Conservation (phyloP, 2,113 vertebrate genomes). For the Engraulis encrasicolus region DNA sequence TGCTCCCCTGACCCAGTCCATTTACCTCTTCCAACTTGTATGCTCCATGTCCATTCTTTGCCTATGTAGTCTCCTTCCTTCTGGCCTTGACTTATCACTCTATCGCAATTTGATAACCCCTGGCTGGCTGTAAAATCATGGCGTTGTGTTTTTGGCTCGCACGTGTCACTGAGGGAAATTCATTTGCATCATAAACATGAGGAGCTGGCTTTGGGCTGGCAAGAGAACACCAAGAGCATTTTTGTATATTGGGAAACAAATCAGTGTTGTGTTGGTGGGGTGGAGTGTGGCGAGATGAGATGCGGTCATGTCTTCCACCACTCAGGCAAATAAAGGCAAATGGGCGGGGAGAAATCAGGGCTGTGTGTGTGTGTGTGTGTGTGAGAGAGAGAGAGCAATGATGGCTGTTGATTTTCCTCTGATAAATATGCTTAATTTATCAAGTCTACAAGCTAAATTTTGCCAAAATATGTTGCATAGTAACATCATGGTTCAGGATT, state of each 20-base stretch:
- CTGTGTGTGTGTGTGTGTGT: neutral
- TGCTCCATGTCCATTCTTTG: neutral
- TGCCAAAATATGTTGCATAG: conserved; percentile 21
- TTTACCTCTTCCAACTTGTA: neutral
- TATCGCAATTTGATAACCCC: neutral
- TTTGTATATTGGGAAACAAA: neutral
- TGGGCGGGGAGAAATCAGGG: conserved; percentile 34
- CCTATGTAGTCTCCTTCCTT: neutral
- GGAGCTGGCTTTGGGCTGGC: neutral
- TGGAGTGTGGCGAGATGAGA: neutral
- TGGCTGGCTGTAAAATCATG: neutral
- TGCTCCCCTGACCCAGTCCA: too few relatives aligned
- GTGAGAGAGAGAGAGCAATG: too few relatives aligned
- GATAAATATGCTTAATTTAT: conserved; percentile 41
- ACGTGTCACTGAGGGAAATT: neutral
- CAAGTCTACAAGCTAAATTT: too few relatives aligned
- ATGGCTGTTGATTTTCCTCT: neutral
- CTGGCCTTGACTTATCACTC: neutral
- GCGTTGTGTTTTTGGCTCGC: neutral
- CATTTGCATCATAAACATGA: neutral
- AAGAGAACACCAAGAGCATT: neutral
- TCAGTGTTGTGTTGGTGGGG: neutral
- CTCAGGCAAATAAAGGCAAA: conserved; percentile 39
- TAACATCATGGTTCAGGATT: neutral
- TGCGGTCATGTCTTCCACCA: neutral